These are phyloP conservation scores for Idaea biselata DNA, from an alignment of 2,888 invertebrate genomes.

Conservation along the genomic window DNA sequence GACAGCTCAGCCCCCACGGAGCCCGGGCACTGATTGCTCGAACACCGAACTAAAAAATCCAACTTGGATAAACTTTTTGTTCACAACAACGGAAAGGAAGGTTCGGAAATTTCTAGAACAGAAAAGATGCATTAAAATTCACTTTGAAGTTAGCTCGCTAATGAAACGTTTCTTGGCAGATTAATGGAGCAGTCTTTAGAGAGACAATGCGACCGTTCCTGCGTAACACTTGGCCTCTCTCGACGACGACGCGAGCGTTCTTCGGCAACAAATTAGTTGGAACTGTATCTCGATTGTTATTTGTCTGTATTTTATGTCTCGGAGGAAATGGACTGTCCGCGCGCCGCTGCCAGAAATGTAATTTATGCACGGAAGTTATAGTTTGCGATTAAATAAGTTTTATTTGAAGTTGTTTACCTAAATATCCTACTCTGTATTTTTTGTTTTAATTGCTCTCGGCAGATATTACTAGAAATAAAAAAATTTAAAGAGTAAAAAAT, in stretches of 20 bases:
- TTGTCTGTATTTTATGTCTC: background rate
- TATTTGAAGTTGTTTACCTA: background rate
- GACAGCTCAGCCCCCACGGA: background rate
- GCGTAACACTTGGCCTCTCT: slow-evolving; percentile 23
- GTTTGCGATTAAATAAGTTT: background rate
- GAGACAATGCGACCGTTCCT: slow-evolving; percentile 2
- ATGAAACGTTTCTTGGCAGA: slow-evolving; percentile 52
- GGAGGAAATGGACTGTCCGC: background rate
- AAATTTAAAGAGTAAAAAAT: too few relatives aligned
- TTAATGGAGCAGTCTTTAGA: slow-evolving; percentile 37
- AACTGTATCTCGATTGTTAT: background rate
- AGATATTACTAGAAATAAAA: too few relatives aligned
- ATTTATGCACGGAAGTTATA: background rate
- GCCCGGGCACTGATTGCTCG: slow-evolving; percentile 31
- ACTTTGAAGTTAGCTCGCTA: slow-evolving; percentile 55
- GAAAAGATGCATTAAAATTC: slow-evolving; percentile 58
- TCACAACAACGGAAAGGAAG: slow-evolving; percentile 35
- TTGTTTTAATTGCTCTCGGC: too few relatives aligned
- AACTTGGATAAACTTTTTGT: slow-evolving; percentile 36
- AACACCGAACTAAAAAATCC: slow-evolving; percentile 29
- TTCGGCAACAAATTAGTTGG: slow-evolving; percentile 3
- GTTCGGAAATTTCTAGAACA: slow-evolving; percentile 5
- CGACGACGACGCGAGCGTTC: slow-evolving; percentile 26
- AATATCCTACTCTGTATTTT: too few relatives aligned
- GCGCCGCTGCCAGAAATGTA: background rate